These are phyloP conservation scores for Dicentrarchus labrax DNA, from an alignment of 2,113 vertebrate genomes.

Conservation along the genomic window DNA sequence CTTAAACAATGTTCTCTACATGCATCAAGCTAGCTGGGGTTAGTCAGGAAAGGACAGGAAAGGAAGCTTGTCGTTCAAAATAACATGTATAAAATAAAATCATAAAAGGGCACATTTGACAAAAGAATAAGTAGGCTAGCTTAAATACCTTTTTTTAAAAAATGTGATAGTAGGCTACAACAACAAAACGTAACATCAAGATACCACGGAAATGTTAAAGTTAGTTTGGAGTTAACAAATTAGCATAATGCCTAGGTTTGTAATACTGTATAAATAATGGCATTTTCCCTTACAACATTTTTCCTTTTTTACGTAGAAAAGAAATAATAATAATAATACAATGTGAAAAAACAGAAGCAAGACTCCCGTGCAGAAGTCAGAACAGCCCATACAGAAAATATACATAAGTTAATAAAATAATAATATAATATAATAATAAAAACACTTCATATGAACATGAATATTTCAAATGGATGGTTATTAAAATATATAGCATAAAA, in stretches of 20 bases:
- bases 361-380: too few relatives aligned
- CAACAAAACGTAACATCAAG: background rate
- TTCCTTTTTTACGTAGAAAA: background rate
- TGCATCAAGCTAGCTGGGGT: background rate
- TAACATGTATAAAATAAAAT: conserved; percentile 1
- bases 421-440: background rate
- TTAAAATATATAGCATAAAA: background rate
- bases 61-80: too few relatives aligned
- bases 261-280: background rate
- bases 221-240: background rate
- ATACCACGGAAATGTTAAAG: background rate
- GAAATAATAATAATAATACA: too few relatives aligned
- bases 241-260: background rate
- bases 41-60: conserved; percentile 22
- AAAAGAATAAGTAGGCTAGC: background rate
- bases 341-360: background rate
- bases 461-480: background rate
- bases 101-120: background rate
- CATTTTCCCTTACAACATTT: too few relatives aligned
- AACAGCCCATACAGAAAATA: background rate
- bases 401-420: background rate
- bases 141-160: too few relatives aligned
- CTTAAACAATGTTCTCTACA: background rate
- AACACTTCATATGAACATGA: background rate
- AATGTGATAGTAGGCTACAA: background rate